Evolutionary conservation across 1,140 invertebrate genomes (phyloP).

Genomic region (Brachionus rotundiformis): DNA sequence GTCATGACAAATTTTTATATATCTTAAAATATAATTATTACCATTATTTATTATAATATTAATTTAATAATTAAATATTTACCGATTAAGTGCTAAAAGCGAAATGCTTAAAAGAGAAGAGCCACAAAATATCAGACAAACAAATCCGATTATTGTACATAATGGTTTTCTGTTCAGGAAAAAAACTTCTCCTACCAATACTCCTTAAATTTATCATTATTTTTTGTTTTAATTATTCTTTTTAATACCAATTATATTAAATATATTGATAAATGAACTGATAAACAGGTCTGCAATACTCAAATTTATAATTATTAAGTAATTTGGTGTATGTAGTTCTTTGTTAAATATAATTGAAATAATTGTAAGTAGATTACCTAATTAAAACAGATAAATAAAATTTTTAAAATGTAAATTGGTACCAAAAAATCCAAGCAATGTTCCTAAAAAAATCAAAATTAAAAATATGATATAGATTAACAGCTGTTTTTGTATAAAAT

Average conservation of each 20-base stretch:
- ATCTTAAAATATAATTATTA: neutral
- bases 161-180: constrained; percentile 2
- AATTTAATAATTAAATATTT: neutral
- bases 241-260: constrained; percentile 6
- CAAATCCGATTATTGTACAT: constrained; percentile 18
- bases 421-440: neutral
- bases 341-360: neutral
- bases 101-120: neutral
- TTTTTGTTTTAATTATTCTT: no score
- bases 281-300: neutral
- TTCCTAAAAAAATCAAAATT: neutral
- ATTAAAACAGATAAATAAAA: neutral
- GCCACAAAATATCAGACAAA: constrained; percentile 12
- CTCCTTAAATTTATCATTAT: neutral
- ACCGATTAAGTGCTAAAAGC: neutral
- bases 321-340: constrained; percentile 11
- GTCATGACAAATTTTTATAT: constrained; percentile 36
- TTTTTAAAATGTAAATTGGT: neutral
- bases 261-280: neutral
- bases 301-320: constrained; percentile 22
- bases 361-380: constrained; percentile 13
- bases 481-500: neutral
- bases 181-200: constrained; percentile 7
- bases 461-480: neutral
- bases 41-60: neutral